Evolutionary conservation across 2,797 vertebrate species (phyloP), one percentile per base, ranked within the genome.

Genomic region (Alauda arvensis): DNA sequence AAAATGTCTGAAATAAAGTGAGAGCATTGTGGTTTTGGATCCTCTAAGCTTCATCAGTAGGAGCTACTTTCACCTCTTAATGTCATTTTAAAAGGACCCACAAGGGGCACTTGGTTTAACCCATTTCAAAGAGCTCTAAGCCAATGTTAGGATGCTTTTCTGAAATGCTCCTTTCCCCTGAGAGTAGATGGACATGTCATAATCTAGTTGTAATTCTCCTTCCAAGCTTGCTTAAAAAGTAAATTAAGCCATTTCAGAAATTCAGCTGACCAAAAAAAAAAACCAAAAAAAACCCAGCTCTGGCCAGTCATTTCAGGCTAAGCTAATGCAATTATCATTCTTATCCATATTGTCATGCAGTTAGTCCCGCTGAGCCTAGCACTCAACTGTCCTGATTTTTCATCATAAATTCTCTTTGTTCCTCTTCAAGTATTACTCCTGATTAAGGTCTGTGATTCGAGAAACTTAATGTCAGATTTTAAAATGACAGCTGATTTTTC

Each of bases 331-430:
- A 88, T 94, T 93, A 87, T 90, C 43, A 69, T 95, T 93, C 91
- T 94, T 79, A 81, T 81, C 83, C 92, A 65, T 86, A 78, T 69
- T 68, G 52, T 93, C 78, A 79, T 79, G 94, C 77, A 88, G 94
- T 94, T 94, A 94, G 90, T 89, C 80, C 89, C 1, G 20, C 92
- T 90, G 89, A 85, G 81, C 81, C 56, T 74, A 59, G 46, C 7
- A 62, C 33, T 51, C 80, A 77, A 81, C 87, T 88, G 57, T 83
- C 88, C 91, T 89, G 67, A 80, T 82, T 94, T 93, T 91, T 93
- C 92, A 91, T 92, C 89, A 89, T 69, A 91, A 82, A 94, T 94
- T 94, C 88, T 90, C 89, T 95, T 94, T 94, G 85, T 91, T 94
- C 82, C 31, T 70, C 79, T 79, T 90, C 61, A 93, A 84, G 57